A percentile compares a stretch with the other conserved stretches of the same genome.
Conservation (phyloP, 1,140 invertebrate genomes). For the Cydia pomonella region DNA sequence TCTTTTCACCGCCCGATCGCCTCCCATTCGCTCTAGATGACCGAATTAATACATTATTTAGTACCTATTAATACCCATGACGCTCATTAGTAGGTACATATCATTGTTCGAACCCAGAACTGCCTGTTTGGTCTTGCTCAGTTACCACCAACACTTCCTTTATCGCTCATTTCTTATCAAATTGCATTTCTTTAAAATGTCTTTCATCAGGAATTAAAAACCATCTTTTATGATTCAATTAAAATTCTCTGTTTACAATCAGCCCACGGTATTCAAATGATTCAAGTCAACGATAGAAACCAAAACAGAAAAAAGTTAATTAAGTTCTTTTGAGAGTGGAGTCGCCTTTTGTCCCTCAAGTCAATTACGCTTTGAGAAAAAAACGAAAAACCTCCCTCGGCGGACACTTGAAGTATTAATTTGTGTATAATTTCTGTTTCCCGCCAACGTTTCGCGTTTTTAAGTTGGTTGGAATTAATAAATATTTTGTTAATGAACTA, state of each 20-base stretch:
- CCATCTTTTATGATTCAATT: background rate
- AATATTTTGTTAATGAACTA: background rate
- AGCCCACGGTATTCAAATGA: slow-evolving; percentile 32
- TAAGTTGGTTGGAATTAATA: background rate
- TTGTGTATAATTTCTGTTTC: slow-evolving; percentile 37
- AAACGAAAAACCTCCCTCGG: slow-evolving; percentile 1
- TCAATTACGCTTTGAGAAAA: slow-evolving; percentile 31
- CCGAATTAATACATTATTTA: too few species aligned
- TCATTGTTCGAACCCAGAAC: too few species aligned
- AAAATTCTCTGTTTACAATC: slow-evolving; percentile 16
- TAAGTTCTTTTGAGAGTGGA: slow-evolving; percentile 35
- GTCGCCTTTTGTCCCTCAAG: slow-evolving; percentile 22
- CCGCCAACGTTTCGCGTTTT: background rate
- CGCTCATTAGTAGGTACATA: too few species aligned
- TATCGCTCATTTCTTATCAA: too few species aligned
- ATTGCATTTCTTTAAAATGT: too few species aligned
- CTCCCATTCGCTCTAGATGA: too few species aligned
- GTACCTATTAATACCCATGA: too few species aligned
- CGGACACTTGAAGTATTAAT: slow-evolving; percentile 7
- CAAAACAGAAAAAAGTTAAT: slow-evolving; percentile 38
- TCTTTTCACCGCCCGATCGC: too few species aligned
- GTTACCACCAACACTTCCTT: too few species aligned
- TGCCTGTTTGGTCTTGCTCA: too few species aligned
- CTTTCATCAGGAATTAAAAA: background rate
- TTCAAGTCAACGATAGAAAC: slow-evolving; percentile 13